Evolutionary conservation across 2,888 invertebrate genomes (phyloP), one percentile per base, ranked within the genome.

Genomic region (Melinopterus prodromus): DNA sequence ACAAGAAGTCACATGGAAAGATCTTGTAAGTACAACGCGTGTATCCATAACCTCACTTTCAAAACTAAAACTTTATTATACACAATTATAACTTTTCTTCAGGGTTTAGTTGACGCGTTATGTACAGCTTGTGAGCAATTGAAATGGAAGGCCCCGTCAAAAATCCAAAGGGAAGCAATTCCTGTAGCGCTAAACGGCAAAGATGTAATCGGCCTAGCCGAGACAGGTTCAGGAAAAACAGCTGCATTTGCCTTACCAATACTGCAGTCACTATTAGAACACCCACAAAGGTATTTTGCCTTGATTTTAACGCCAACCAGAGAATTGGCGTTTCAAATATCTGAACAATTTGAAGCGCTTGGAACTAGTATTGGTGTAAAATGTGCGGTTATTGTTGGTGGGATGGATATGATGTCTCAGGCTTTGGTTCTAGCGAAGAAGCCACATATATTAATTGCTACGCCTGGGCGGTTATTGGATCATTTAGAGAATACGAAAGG

Each of bases 401-500:
- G 99, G 0, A 98, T 99, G 93, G 99, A 99, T 87, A 99, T 99
- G 98, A 96, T 97, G 87, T 95, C 97, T 0, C 99, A 99, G 88
- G 94, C 97, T 0, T 90, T 99, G 81, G 92, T 95, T 85, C 90
- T 99, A 76, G 97, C 97, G 0, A 99, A 98, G 89, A 98, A 99
- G 86, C 99, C 99, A 0, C 99, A 99, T 87, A 95, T 99, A 84
- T 93, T 99, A 82, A 97, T 99, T 71, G 99, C 99, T 0, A 99
- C 99, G 0, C 99, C 99, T 0, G 99, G 99, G 6, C 91, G 99
- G 82, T 90, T 99, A 75, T 95, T 99, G 0, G 99, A 99, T 90
- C 99, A 99, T 89, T 91, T 99, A 77, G 97, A 99, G 89, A 99
- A 99, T 87, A 98, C 99, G 0, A 99, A 99, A 90, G 99, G 99